Conservation (phyloP, 2,113 vertebrate species). For the Anarhynchus alexandrinus region DNA sequence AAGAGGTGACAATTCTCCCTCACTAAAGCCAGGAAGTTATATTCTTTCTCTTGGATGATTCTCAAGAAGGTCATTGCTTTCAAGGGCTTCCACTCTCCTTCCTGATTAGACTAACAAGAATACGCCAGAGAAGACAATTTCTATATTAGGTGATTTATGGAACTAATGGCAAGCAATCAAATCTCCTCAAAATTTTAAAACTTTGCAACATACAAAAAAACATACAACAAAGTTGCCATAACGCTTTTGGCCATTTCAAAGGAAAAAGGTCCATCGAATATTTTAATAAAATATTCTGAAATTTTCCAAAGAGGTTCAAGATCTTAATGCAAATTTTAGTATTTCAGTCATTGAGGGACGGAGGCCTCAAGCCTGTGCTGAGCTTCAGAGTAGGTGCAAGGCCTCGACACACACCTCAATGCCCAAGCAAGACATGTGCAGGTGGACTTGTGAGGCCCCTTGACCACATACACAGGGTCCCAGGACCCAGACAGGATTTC, state of each 20-base stretch:
- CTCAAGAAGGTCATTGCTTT: not conserved
- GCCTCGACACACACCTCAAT: not conserved
- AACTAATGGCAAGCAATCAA: not conserved
- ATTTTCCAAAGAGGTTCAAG: not conserved
- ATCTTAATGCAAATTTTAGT: not conserved
- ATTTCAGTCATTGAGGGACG: not conserved
- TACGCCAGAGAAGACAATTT: not conserved
- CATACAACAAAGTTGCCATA: not conserved
- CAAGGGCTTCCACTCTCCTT: not conserved
- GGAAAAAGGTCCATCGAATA: not conserved
- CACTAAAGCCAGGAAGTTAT: not conserved
- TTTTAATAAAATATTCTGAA: not conserved
- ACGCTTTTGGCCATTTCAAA: not conserved
- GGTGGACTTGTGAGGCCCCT: too few relatives aligned
- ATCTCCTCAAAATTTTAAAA: not conserved
- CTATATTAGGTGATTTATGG: not conserved
- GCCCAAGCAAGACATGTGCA: not conserved
- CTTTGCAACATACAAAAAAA: not conserved
- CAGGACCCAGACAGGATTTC: not conserved
- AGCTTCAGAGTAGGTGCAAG: not conserved
- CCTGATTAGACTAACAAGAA: not conserved
- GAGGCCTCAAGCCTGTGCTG: not conserved
- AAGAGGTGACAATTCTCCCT: not conserved
- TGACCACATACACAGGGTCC: not conserved
- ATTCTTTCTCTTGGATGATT: not conserved